A percentile compares a stretch with the other conserved stretches of the same genome.
These are phyloP conservation scores for Platycheirus rosarum DNA, from an alignment of 2,888 invertebrate genomes.

Conservation along the genomic window DNA sequence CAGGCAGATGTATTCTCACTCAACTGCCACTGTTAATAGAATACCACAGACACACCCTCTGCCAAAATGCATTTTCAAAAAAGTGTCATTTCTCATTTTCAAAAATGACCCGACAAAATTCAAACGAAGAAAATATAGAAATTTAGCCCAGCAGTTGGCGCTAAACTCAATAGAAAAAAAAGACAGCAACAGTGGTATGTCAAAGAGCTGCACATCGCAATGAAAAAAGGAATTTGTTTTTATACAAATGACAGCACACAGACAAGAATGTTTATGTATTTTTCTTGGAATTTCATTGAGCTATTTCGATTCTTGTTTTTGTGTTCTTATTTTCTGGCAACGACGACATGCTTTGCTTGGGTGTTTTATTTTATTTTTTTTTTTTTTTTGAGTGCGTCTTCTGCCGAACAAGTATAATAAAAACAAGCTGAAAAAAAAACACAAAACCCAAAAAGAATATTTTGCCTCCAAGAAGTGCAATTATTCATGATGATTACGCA, in stretches of 20 bases:
- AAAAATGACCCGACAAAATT: slow-evolving; percentile 7
- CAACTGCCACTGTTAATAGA: neutral
- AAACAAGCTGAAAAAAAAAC: slow-evolving; percentile 13
- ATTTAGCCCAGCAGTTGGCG: slow-evolving; percentile 14
- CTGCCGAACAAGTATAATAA: slow-evolving; percentile 8
- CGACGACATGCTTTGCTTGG: slow-evolving; percentile 48
- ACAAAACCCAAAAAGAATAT: slow-evolving; percentile 8
- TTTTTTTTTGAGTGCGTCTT: slow-evolving; percentile 7
- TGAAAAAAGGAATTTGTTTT: slow-evolving; percentile 5
- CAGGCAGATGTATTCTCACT: slow-evolving; percentile 33
- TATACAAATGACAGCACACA: slow-evolving; percentile 54
- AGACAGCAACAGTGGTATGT: neutral
- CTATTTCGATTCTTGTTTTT: slow-evolving; percentile 42
- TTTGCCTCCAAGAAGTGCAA: slow-evolving; percentile 42
- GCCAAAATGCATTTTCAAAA: slow-evolving; percentile 3
- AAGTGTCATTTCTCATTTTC: too few species aligned
- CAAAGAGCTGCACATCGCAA: slow-evolving; percentile 14
- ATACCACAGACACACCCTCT: slow-evolving; percentile 5
- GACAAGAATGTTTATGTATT: slow-evolving; percentile 46
- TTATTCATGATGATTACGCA: slow-evolving; percentile 43
- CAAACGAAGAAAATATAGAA: neutral
- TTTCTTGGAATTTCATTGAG: slow-evolving; percentile 70
- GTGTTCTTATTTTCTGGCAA: slow-evolving; percentile 27
- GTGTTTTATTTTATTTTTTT: slow-evolving; percentile 19
- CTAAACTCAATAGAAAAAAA: slow-evolving; percentile 4